phyloP scores from a whole-genome alignment of 1,140 invertebrate genomes.

The Oreohelix idahoensis region DNA sequence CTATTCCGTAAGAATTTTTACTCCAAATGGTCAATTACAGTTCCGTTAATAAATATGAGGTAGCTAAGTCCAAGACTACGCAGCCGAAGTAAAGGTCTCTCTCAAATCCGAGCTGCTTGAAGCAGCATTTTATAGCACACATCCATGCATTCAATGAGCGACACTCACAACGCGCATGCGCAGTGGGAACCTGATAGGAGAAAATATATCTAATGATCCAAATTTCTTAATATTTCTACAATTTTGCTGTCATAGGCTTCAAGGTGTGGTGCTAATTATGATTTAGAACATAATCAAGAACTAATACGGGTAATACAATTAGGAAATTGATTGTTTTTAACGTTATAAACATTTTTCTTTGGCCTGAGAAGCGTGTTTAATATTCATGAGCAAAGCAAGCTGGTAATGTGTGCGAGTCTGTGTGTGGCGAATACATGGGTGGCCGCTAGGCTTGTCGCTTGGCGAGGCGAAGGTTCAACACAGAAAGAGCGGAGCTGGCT shows the following conservation, averaged over 20 bases:
- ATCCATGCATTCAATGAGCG: neutral
- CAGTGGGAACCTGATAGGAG: neutral
- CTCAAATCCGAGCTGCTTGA: neutral
- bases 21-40: neutral
- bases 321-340: neutral
- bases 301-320: neutral
- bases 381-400: slow-evolving; percentile 33
- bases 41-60: neutral
- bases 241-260: neutral
- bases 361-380: slow-evolving; percentile 9
- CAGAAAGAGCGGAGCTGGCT: too few species aligned
- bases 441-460: neutral
- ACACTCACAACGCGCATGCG: neutral
- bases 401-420: slow-evolving; percentile 25
- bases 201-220: neutral
- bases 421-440: neutral
- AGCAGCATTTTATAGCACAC: neutral
- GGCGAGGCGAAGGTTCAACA: neutral
- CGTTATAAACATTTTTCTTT: slow-evolving; percentile 22
- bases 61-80: neutral
- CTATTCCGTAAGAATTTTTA: neutral
- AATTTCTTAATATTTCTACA: neutral
- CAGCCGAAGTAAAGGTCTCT: neutral
- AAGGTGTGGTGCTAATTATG: neutral
- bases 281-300: neutral